Evolutionary conservation across 2,797 vertebrate species (phyloP).

Genomic region (Peromyscus nudipes): DNA sequence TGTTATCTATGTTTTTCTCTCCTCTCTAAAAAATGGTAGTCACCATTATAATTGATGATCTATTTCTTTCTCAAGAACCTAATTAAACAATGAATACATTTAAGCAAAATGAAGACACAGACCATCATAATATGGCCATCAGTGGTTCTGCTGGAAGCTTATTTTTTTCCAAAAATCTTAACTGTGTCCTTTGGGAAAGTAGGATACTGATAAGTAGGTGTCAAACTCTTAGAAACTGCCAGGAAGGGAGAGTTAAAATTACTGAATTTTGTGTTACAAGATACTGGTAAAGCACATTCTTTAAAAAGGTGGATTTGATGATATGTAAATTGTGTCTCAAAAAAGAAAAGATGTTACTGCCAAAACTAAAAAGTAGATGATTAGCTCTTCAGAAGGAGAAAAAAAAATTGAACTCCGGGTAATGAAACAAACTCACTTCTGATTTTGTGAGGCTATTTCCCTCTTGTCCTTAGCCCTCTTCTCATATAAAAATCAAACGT

Average conservation of each 20-base stretch:
- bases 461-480: background rate
- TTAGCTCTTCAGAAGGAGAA: background rate
- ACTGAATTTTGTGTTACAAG: background rate
- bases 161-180: background rate
- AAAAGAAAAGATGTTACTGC: conserved; percentile 34
- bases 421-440: conserved; percentile 7
- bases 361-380: background rate
- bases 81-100: background rate
- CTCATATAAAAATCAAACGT: background rate
- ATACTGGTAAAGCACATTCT: background rate
- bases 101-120: background rate
- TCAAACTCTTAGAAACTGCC: background rate
- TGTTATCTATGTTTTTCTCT: background rate
- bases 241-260: background rate
- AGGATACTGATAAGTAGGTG: background rate
- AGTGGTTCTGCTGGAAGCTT: background rate
- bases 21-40: background rate
- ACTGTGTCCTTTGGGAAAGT: background rate
- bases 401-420: background rate
- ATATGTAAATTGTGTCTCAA: conserved; percentile 10
- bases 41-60: background rate
- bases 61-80: background rate
- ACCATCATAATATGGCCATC: background rate
- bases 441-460: background rate
- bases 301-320: background rate